Conservation (phyloP, 30 jellyfish, hydroid and myxozoan genomes). For the Haliclystus octoradiatus region DNA sequence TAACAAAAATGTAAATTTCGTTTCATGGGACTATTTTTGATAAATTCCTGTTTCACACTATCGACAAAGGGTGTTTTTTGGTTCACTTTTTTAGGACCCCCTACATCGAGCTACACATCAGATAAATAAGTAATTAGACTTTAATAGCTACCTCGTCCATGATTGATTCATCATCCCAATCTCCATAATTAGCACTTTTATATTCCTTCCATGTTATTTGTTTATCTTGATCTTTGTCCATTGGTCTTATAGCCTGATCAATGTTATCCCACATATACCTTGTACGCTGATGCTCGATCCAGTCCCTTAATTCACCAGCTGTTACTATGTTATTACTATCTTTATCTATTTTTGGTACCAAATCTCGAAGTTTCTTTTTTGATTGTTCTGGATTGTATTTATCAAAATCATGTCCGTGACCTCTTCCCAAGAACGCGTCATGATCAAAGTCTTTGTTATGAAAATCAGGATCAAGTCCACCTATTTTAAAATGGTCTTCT, state of each 20-base stretch:
- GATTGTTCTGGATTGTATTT: conserved; percentile 65
- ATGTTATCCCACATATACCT: conserved; percentile 84
- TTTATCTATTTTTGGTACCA: conserved; percentile 61
- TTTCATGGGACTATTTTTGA: too few relatives aligned
- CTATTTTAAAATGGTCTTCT: conserved; percentile 49
- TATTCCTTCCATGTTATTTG: conserved; percentile 66
- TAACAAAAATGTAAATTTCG: too few relatives aligned
- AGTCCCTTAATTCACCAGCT: conserved; percentile 47
- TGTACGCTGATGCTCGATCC: conserved; percentile 84
- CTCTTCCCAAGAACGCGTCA: conserved; percentile 90
- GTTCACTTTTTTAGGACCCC: too few relatives aligned
- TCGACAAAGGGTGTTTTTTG: too few relatives aligned
- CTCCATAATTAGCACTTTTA: conserved; percentile 77
- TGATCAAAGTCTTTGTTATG: conserved; percentile 78
- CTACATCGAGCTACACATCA: too few relatives aligned
- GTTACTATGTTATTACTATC: conserved; percentile 40
- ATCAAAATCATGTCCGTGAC: conserved; percentile 91
- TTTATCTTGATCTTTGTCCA: conserved; percentile 70
- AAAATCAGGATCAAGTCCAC: conserved; percentile 10
- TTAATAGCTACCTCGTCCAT: conserved; percentile 89
- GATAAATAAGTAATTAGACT: too few relatives aligned
- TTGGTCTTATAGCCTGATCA: conserved; percentile 56
- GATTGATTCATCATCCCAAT: conserved; percentile 83
- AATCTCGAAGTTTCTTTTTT: conserved; percentile 38
- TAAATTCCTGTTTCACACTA: too few relatives aligned